A percentile compares a stretch with the other conserved stretches of the same genome.
These are phyloP conservation scores for Harpalus rubripes DNA, from an alignment of 2,888 invertebrate genomes.

Conservation along the genomic window DNA sequence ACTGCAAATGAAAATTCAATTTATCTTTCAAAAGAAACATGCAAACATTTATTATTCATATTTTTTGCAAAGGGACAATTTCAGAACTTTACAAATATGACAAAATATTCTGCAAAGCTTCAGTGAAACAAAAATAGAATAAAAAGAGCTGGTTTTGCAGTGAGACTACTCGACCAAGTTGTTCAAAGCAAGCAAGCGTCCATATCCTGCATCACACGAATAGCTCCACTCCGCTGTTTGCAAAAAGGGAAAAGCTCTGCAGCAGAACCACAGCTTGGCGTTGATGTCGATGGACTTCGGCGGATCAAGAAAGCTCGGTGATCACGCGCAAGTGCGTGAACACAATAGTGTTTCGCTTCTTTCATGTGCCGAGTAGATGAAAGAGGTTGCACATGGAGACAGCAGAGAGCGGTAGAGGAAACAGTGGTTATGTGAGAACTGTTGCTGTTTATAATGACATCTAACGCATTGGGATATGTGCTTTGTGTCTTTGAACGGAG, in stretches of 20 bases:
- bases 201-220: conserved; percentile 37
- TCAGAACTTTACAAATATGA: conserved; percentile 27
- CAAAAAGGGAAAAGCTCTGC: conserved; percentile 18
- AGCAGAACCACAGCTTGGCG: not conserved
- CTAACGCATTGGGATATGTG: conserved; percentile 35
- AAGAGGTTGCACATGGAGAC: conserved; percentile 7
- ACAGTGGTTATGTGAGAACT: conserved; percentile 34
- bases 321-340: conserved; percentile 29
- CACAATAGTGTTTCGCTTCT: not conserved
- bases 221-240: not conserved
- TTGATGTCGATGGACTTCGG: conserved; percentile 12
- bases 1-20: not conserved
- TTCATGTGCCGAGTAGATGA: conserved; percentile 12
- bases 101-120: conserved; percentile 22
- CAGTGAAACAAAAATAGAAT: conserved; percentile 10
- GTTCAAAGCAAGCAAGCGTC: conserved; percentile 36
- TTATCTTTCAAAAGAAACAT: not conserved
- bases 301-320: conserved; percentile 15
- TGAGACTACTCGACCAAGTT: conserved; percentile 1
- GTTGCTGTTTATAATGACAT: conserved; percentile 55
- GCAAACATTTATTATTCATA: not conserved
- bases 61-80: not conserved
- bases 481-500: conserved; percentile 51
- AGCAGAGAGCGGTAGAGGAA: not conserved
- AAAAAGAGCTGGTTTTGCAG: conserved; percentile 7